Evolutionary conservation across 23 tunicate genomes (phyloP).

Genomic region (Ascidia mentula): DNA sequence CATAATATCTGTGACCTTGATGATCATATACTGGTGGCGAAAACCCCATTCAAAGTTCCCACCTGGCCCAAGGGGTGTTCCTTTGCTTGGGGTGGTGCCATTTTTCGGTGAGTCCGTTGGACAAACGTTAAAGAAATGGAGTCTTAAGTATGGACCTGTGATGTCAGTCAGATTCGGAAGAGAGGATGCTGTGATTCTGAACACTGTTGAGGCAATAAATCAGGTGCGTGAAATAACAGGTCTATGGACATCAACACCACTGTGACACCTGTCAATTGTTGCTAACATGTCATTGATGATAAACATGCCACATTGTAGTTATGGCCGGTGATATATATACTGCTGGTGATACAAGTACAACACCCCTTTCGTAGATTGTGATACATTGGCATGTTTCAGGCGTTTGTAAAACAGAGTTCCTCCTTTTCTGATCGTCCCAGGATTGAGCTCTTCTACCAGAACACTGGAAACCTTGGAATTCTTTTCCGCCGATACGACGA

Average conservation of each 20-base stretch:
- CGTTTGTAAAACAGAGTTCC: background rate
- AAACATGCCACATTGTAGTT: too few relatives aligned
- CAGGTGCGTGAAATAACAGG: too few relatives aligned
- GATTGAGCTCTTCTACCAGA: background rate
- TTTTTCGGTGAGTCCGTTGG: background rate
- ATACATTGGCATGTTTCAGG: too few relatives aligned
- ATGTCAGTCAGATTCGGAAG: constrained; percentile 11
- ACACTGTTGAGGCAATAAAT: constrained; percentile 3
- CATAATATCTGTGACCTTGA: background rate
- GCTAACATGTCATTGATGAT: too few relatives aligned
- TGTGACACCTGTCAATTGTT: too few relatives aligned
- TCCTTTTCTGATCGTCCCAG: background rate
- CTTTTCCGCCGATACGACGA: background rate
- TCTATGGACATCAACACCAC: too few relatives aligned
- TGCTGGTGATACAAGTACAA: too few relatives aligned
- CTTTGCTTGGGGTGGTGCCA: background rate
- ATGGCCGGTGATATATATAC: too few relatives aligned
- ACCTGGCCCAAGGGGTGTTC: constrained; percentile 17
- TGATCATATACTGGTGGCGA: constrained; percentile 8
- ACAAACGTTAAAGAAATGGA: constrained; percentile 3
- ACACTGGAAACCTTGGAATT: background rate
- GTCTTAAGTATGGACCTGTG: constrained; percentile 14
- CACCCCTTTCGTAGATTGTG: too few relatives aligned
- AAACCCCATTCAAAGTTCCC: constrained; percentile 9
- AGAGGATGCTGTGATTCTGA: constrained; percentile 4